A percentile compares a stretch with the other conserved stretches of the same genome.
Conservation (phyloP, 2,797 vertebrate genomes). For the Rhabdophis nuchalis region DNA sequence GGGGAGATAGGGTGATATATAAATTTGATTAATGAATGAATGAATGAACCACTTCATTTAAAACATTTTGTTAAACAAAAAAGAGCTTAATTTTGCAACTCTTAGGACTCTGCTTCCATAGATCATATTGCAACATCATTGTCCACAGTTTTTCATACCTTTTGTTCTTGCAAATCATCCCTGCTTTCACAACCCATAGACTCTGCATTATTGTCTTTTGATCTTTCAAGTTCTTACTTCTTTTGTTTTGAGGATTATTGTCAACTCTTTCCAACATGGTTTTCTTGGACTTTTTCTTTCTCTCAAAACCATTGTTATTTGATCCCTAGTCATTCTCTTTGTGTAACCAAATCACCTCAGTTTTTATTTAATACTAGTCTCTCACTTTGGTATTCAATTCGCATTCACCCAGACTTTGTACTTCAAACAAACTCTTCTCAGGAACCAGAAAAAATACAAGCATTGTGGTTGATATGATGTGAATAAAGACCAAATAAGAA, state of each 20-base stretch:
- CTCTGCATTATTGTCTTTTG: neutral
- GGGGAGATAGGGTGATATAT: no score
- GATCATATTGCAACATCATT: conserved; percentile 5
- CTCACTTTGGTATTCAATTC: neutral
- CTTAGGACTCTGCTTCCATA: neutral
- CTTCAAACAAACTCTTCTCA: neutral
- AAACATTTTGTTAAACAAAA: neutral
- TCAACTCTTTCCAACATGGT: neutral
- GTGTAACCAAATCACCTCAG: neutral
- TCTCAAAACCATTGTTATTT: neutral
- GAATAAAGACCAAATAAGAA: neutral
- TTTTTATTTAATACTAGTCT: neutral
- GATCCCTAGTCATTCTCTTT: neutral
- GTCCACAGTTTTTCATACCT: neutral
- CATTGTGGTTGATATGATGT: neutral
- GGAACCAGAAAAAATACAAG: neutral
- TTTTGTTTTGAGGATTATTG: neutral
- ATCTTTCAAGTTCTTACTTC: neutral
- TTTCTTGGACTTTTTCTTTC: neutral
- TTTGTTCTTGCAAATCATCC: neutral
- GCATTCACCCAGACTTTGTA: neutral
- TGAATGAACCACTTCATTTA: neutral
- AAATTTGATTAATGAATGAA: no score
- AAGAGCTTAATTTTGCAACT: conserved; percentile 4
- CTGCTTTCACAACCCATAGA: neutral